Evolutionary conservation across 2,797 vertebrate species (phyloP), one percentile per base, ranked within the genome.

Genomic region (Mastacembelus armatus): DNA sequence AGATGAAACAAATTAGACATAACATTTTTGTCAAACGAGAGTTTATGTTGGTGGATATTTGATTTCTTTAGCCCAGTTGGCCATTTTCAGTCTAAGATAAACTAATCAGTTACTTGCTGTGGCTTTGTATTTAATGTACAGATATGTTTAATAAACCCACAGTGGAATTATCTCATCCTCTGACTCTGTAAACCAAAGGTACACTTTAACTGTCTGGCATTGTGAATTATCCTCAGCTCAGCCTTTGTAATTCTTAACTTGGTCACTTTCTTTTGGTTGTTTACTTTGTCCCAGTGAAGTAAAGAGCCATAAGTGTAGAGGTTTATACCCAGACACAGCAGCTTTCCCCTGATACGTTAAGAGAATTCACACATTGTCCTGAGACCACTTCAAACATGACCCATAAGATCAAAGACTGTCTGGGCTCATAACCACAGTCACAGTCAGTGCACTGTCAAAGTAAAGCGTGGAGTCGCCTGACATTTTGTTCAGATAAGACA

Each of bases 401-500:
- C 6, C 0, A 3, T 8, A 22, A 61, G 52, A 88, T 86, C 77
- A 88, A 84, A 85, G 64, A 36, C 59, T 12, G 78, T 85, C 78
- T 83, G 62, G 80, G 74, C 83, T 60, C 60, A 32, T 44, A 59
- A 61, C 40, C 10, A 22, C 40, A 0, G 3, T 35, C n/a, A n/a
- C n/a, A 14, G 45, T 3, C 10, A n/a, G 71, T 18, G 65, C 10
- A 55, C 51, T 40, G 64, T 75, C 74, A 78, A 43, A 27, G 55
- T 14, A 16, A 52, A 51, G 61, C 10, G 7, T 2, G 32, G 62
- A 74, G 78, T 45, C 49, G 18, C 40, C 55, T 33, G 43, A 55
- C 71, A 57, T 84, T 77, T 69, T 44, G 39, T 16, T 11, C 21
- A 71, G 80, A 86, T 85, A 73, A 85, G 85, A 78, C 44, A 32